Evolutionary conservation across 2,888 invertebrate species (phyloP).

Genomic region (Drosophila buzzatii): DNA sequence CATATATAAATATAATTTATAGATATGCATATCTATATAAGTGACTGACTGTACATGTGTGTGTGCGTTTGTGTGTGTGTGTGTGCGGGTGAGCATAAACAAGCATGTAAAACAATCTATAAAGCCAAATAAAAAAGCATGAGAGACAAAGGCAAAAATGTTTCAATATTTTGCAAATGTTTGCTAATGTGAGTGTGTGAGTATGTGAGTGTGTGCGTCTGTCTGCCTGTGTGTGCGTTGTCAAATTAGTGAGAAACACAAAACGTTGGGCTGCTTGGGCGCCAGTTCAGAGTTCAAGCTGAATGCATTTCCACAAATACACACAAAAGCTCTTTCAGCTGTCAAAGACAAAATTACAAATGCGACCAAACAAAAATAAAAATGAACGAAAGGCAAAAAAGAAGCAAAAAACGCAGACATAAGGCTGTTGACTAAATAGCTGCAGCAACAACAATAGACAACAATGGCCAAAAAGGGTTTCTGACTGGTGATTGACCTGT

Average conservation of each 20-base stretch:
- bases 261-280: slow-evolving; percentile 28
- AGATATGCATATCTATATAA: slow-evolving; percentile 50
- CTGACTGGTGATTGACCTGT: slow-evolving; percentile 69
- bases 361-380: slow-evolving; percentile 28
- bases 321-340: slow-evolving; percentile 56
- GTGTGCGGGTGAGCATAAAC: slow-evolving; percentile 48
- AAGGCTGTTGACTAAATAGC: slow-evolving; percentile 48
- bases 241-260: slow-evolving; percentile 56
- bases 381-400: slow-evolving; percentile 31
- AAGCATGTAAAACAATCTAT: slow-evolving; percentile 67
- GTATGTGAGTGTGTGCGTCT: slow-evolving; percentile 9
- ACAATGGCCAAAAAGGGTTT: slow-evolving; percentile 46
- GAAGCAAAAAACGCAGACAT: slow-evolving; percentile 38
- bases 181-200: slow-evolving; percentile 24
- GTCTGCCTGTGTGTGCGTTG: slow-evolving; percentile 23
- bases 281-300: slow-evolving; percentile 13
- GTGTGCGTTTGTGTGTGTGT: slow-evolving; percentile 16
- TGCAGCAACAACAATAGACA: slow-evolving; percentile 29
- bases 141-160: slow-evolving; percentile 49
- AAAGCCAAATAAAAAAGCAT: slow-evolving; percentile 52
- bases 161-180: slow-evolving; percentile 62
- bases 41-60: slow-evolving; percentile 11
- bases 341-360: slow-evolving; percentile 71
- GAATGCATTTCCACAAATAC: slow-evolving; percentile 63
- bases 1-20: slow-evolving; percentile 48